Evolutionary conservation across 2,888 invertebrate genomes (phyloP).

Genomic region (Synergus japonicus): DNA sequence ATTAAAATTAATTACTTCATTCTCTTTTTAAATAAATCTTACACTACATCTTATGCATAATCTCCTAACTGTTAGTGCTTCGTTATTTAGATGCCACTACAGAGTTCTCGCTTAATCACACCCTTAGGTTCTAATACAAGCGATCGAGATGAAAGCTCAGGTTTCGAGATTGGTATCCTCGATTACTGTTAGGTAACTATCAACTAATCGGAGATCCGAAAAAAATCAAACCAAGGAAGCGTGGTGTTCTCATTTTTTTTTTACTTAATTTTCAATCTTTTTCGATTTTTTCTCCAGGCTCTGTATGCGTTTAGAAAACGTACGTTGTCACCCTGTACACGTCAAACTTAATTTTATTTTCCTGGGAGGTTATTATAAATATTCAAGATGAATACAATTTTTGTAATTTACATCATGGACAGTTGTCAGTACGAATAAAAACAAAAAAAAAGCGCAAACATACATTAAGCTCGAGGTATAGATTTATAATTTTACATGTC

Average conservation of each 20-base stretch:
- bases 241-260: slow-evolving; percentile 24
- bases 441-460: slow-evolving; percentile 13
- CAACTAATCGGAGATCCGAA: slow-evolving; percentile 54
- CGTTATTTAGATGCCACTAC: slow-evolving; percentile 40
- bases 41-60: slow-evolving; percentile 29
- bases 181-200: slow-evolving; percentile 49
- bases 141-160: slow-evolving; percentile 62
- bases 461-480: slow-evolving; percentile 15
- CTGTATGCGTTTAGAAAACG: slow-evolving; percentile 30
- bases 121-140: slow-evolving; percentile 51
- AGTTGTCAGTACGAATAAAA: slow-evolving; percentile 21
- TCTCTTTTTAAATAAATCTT: slow-evolving; percentile 41
- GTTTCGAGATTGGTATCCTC: slow-evolving; percentile 55
- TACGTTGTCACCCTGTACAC: slow-evolving; percentile 38
- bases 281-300: slow-evolving; percentile 20
- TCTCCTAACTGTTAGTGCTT: slow-evolving; percentile 40
- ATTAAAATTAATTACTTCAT: slow-evolving; percentile 66
- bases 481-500: slow-evolving; percentile 17
- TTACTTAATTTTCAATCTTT: slow-evolving; percentile 6
- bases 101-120: slow-evolving; percentile 28
- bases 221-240: slow-evolving; percentile 35
- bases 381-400: background rate
- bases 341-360: slow-evolving; percentile 16
- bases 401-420: slow-evolving; percentile 4
- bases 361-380: background rate